These are phyloP conservation scores for Thereva nobilitata DNA, from an alignment of 2,888 invertebrate genomes.

Conservation along the genomic window DNA sequence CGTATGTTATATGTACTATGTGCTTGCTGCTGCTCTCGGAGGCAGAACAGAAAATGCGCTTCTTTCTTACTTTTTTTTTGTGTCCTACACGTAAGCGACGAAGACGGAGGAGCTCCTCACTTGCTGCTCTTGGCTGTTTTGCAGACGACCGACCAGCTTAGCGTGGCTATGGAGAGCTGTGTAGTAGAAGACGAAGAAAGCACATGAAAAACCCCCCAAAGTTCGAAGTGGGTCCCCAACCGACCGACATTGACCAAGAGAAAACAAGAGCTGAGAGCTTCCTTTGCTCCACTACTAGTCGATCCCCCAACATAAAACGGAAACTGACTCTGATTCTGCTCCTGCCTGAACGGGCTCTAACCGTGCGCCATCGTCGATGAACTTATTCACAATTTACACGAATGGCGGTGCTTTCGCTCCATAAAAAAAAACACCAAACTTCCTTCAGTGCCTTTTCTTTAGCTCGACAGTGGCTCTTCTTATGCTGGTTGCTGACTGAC, in stretches of 20 bases:
- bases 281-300: slow-evolving; percentile 3
- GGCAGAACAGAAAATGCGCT: too few relatives aligned
- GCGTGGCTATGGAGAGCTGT: slow-evolving; percentile 2
- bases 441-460: too few relatives aligned
- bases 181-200: slow-evolving; percentile 11
- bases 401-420: too few relatives aligned
- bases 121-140: slow-evolving; percentile 13
- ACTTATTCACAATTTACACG: neutral
- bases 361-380: neutral
- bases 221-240: neutral
- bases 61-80: neutral
- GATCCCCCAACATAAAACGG: slow-evolving; percentile 4
- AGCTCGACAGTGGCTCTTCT: too few relatives aligned
- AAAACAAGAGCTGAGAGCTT: slow-evolving; percentile 25
- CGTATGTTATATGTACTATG: too few relatives aligned
- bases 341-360: slow-evolving; percentile 11
- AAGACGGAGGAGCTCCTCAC: slow-evolving; percentile 22
- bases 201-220: slow-evolving; percentile 8
- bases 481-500: too few relatives aligned
- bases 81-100: slow-evolving; percentile 25
- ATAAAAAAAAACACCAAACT: too few relatives aligned
- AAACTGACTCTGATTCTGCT: slow-evolving; percentile 9
- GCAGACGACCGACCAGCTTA: slow-evolving; percentile 18
- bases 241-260: slow-evolving; percentile 12
- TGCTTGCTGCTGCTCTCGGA: too few relatives aligned